Conservation (phyloP, 2,797 vertebrate species). For the Onychomys leucogaster region DNA sequence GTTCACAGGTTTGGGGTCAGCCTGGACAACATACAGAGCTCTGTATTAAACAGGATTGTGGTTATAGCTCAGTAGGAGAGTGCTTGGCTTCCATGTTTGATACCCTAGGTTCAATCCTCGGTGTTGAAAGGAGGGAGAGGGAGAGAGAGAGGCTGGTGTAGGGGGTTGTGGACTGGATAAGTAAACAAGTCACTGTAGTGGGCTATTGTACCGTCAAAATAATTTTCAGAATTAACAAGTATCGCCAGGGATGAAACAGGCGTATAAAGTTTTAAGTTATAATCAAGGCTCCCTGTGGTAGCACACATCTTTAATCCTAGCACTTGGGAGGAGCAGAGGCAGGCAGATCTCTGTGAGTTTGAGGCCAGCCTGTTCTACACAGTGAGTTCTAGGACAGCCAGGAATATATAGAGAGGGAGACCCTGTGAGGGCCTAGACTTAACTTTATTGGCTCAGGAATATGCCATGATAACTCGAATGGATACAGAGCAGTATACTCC, state of each 20-base stretch:
- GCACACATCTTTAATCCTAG: neutral
- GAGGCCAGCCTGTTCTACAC: neutral
- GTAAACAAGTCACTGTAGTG: neutral
- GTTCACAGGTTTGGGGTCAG: neutral
- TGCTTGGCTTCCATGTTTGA: neutral
- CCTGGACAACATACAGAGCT: neutral
- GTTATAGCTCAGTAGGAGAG: neutral
- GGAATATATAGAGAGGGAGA: neutral
- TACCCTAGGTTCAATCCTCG: neutral
- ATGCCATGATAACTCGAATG: too few species aligned
- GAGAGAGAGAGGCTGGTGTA: neutral
- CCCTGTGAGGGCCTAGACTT: too few species aligned
- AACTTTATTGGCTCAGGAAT: too few species aligned
- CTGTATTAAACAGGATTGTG: neutral
- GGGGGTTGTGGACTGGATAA: neutral
- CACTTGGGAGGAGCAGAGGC: neutral
- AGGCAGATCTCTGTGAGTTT: neutral
- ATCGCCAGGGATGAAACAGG: neutral
- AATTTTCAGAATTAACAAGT: neutral
- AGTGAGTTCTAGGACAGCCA: neutral
- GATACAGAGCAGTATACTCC: too few species aligned
- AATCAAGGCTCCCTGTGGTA: too few species aligned
- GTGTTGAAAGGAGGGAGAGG: too few species aligned
- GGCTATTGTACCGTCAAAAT: neutral
- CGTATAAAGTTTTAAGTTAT: neutral